Base-by-base conservation (phyloP, 2,113 vertebrate genomes). In the Megaleporinus macrocephalus region DNA sequence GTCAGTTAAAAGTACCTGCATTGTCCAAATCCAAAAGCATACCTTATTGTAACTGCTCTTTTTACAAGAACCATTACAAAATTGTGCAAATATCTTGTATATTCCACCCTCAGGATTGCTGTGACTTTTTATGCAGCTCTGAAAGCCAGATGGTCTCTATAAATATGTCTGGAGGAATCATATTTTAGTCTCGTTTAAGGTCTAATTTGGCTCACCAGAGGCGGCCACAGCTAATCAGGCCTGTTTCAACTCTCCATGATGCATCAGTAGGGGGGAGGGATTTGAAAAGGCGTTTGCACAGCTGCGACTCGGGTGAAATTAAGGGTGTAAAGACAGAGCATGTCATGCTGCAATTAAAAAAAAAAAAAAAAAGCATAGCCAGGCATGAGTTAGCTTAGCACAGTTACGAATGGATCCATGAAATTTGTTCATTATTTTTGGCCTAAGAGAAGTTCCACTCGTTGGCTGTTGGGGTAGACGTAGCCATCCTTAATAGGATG, bases 71-170 rank as follows among this genome's bases (percentile, higher is more conserved):
- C 16, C 16, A 62, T 16, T 51, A 76, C n/a, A n/a, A 33, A 44
- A 51, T 63, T 36, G 11, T 59, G 62, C 27, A 70, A 68, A 41
- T 27, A 51, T 20, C 20, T 36, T 44, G 53, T 30, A 3, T 41
- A 26, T 76, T 44, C 41, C 16, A 26, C 55, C 69, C 24, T 57
- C 47, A 36, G 22, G 44, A 47, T 49, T 9, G 44, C 14, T 59
- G 68, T 10, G 47, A 51, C 30, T 83, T 44, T 59, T 36, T 57
- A 63, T 68, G 75, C 61, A 51, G 44, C 68, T 53, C 26, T 41
- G 61, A 30, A 47, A 68, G 53, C 36, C 81, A 83, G 81, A 59
- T 79, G 82, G 69, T 73, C 51, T 74, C 66, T 71, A 74, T 79
- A 69, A 68, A 69, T 30, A 49, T 63, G 26, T 74, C 51, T 24